Conservation (phyloP, 2,888 invertebrate species). For the Drosophila testacea region DNA sequence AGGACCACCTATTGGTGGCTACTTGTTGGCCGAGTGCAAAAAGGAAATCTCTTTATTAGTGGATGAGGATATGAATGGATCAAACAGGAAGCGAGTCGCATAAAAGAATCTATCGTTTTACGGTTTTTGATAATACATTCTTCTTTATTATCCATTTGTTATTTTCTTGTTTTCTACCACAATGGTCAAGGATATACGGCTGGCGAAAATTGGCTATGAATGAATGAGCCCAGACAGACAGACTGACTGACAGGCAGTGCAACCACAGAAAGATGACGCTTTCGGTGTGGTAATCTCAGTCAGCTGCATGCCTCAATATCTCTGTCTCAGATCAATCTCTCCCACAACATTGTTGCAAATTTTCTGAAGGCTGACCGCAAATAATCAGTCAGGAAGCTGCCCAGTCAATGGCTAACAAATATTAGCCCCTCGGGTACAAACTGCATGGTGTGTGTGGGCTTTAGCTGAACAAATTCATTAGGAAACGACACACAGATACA, state of each 20-base stretch:
- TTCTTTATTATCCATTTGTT: slow-evolving; percentile 2
- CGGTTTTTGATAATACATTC: slow-evolving; percentile 33
- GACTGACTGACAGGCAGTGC: slow-evolving; percentile 41
- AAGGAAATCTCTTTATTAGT: slow-evolving; percentile 72
- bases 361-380: slow-evolving; percentile 70
- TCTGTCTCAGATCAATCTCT: slow-evolving; percentile 15
- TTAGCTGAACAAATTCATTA: slow-evolving; percentile 67
- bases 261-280: slow-evolving; percentile 44
- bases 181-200: slow-evolving; percentile 71
- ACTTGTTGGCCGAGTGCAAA: slow-evolving; percentile 66
- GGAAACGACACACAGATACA: slow-evolving; percentile 36
- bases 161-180: slow-evolving; percentile 40
- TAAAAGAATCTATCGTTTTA: slow-evolving; percentile 45
- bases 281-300: slow-evolving; percentile 47
- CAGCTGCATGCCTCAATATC: slow-evolving; percentile 12
- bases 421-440: slow-evolving; percentile 11
- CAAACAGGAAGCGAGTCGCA: slow-evolving; percentile 63
- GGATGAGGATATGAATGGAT: slow-evolving; percentile 42
- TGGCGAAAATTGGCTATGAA: slow-evolving; percentile 47
- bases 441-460: slow-evolving; percentile 17
- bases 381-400: slow-evolving; percentile 72
- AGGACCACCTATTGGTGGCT: slow-evolving; percentile 47
- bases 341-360: slow-evolving; percentile 69
- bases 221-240: slow-evolving; percentile 3
- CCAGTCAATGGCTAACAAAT: slow-evolving; percentile 23